Base-by-base conservation (phyloP, 2,888 invertebrate species). In the Noctua pronuba region DNA sequence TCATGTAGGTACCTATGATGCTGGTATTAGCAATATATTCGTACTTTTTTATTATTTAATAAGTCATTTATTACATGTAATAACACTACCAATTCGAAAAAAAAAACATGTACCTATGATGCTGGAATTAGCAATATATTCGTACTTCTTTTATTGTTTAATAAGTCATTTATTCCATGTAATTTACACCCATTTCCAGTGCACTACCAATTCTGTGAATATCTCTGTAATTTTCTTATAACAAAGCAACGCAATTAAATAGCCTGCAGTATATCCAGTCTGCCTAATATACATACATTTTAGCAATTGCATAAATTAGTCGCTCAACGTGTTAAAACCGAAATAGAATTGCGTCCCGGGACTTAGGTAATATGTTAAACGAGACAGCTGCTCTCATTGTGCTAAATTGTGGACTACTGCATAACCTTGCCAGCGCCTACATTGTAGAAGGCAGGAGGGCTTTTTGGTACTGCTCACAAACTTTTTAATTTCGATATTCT, bases 261-360 rank as follows among this genome's bases (percentile, higher is more conserved):
- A 38, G 11, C 11, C 5, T 16, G 41, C 65, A 52, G 44, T 75
- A 21, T 58, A 81, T 18, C 16, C 44, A 60, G 18, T 66, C 44
- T 24, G 24, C 44, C 65, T 65, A 66, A 58, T 44, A 60, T n/a
- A 52, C 49, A 60, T 76, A 66, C 58, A 66, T 81, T 76, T 80
- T 66, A 65, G 65, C 65, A 66, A 38, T 60, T 80, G 82, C 80
- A 76, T 82, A 80, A 76, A 69, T 80, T 82, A 60, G 35, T 28
- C 58, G 24, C 55, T 38, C 69, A 66, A 60, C 80, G 35, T 80
- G 76, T 75, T 80, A 69, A 80, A 80, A 69, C 65, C 44, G 64
- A 82, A 76, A 82, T 60, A 80, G 76, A 82, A 76, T 82, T 70
- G 49, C 52, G 82, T 38, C 52, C 52, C 65, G 41, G 65, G 44